Percentiles rank a stretch among this genome's conserved stretches.
Conservation (phyloP, 2,797 vertebrate genomes). For the Urocyon cinereoargenteus region DNA sequence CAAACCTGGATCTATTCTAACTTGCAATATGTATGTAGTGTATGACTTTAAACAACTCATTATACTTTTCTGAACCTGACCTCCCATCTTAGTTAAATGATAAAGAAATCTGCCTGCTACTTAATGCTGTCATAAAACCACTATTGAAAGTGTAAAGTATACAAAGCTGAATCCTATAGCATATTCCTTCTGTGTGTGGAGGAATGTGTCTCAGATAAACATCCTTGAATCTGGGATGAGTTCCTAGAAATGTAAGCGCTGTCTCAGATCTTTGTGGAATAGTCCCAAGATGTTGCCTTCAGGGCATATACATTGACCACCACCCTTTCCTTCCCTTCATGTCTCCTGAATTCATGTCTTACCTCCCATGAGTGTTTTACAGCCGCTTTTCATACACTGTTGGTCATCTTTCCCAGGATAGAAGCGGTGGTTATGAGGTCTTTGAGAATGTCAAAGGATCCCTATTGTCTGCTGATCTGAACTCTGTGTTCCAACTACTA, state of each 20-base stretch:
- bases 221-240: not conserved
- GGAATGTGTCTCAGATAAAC: not conserved
- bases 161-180: not conserved
- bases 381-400: not conserved
- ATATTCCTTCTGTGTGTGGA: not conserved
- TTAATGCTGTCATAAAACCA: not conserved
- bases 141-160: not conserved
- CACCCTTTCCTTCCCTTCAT: not conserved
- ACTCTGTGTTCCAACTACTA: not conserved
- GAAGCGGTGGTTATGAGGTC: not conserved
- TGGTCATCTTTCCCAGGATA: not conserved
- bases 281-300: not conserved
- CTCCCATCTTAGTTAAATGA: conserved; percentile 6
- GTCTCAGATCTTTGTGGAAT: not conserved
- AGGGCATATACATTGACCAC: not conserved
- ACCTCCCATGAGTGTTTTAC: not conserved
- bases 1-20: not conserved
- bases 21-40: not conserved
- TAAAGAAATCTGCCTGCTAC: not conserved
- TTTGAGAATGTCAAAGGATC: not conserved
- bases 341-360: not conserved
- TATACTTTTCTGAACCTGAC: not conserved
- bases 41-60: not conserved
- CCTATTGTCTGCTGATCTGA: not conserved
- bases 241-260: not conserved